Conservation (phyloP, 2,797 vertebrate genomes). For the Pantherophis vulpinus region DNA sequence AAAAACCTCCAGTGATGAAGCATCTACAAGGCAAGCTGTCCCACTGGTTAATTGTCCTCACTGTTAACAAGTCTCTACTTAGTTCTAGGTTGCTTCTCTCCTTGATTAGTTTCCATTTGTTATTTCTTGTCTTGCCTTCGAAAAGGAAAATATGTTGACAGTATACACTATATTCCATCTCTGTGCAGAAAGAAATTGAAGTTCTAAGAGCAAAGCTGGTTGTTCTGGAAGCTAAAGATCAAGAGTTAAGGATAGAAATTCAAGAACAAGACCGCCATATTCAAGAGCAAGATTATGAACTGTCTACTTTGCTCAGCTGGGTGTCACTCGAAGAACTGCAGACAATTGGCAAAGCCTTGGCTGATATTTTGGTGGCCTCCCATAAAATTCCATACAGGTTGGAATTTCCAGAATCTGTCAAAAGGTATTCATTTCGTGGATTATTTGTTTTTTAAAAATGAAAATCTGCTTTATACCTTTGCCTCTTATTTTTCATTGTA, state of each 20-base stretch:
- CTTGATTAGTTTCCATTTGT: neutral
- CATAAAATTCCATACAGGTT: conserved; percentile 67
- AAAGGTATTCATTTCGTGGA: conserved; percentile 73
- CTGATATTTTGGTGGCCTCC: conserved; percentile 75
- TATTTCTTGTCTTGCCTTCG: neutral
- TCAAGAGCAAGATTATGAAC: conserved; percentile 74
- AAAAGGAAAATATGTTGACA: neutral
- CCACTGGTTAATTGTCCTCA: neutral
- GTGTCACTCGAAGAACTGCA: conserved; percentile 73
- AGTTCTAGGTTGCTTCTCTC: neutral
- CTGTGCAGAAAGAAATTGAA: conserved; percentile 78
- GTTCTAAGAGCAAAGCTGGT: conserved; percentile 76
- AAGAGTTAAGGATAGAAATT: conserved; percentile 75
- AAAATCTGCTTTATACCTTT: neutral
- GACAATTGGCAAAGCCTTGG: conserved; percentile 74
- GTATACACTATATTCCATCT: conserved; percentile 26
- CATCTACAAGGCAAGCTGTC: neutral
- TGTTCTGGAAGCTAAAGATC: conserved; percentile 73
- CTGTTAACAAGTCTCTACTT: neutral
- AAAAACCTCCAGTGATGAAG: neutral
- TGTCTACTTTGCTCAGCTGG: conserved; percentile 66
- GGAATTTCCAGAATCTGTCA: conserved; percentile 71
- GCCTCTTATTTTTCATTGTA: neutral
- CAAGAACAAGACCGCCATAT: conserved; percentile 73
- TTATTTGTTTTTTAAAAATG: neutral